Base-by-base conservation (phyloP, 2,888 invertebrate genomes). In the Hofmannophila pseudospretella region DNA sequence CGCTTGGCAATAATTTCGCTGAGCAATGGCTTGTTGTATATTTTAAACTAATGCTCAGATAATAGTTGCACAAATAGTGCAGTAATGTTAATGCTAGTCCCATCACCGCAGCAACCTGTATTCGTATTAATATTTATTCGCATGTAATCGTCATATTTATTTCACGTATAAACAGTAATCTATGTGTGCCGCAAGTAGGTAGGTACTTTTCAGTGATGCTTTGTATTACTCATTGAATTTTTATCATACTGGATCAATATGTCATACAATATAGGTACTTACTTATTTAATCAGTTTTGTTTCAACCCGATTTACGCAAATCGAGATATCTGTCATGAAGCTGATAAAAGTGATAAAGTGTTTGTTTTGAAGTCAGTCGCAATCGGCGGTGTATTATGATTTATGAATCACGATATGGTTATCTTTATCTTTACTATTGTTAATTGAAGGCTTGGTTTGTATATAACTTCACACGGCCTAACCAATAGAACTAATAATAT, bases 31-130 rank as follows among this genome's bases (percentile, higher is more conserved):
- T 62, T 64, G 51, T 55, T 55, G 47, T 65, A 55, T 54, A 60
- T 61, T 58, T 63, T 49, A 41, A 46, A 55, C 58, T 55, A 58
- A 51, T 52, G 61, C 62, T 67, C 59, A 60, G 52, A 40, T 35
- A 33, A 37, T 14, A 22, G 23, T 27, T 45, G 53, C 64, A 62
- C 67, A 55, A 62, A 33, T 45, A n/a, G 38, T 41, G 41, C 41
- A 27, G 47, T 49, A 47, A 58, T 63, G 59, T 67, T 60, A 68
- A 75, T 74, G 69, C 81, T 82, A 82, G 82, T 82, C 82, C 55
- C 60, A 56, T 67, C 62, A 76, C 64, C 64, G 72, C 76, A 76
- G 67, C 76, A 69, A 73, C 65, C 62, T 76, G 61, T 69, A 60
- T 58, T 59, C 56, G 42, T 43, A 51, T 39, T 51, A 58, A 67